phyloP scores from a whole-genome alignment of 2,888 invertebrate species.

The Acleris emargana region DNA sequence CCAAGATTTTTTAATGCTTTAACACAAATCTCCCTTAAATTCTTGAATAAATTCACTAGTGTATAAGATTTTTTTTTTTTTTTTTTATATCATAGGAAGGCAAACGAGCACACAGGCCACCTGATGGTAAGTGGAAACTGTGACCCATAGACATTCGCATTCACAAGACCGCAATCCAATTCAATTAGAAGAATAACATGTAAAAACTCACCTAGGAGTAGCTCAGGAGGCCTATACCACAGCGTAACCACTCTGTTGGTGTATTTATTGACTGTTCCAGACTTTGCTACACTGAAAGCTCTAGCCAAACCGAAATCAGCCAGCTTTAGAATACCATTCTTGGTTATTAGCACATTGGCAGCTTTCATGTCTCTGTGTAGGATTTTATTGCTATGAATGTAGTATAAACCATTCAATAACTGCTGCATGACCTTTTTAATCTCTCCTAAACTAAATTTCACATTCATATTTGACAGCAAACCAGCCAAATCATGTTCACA shows the following conservation, averaged over 20 bases:
- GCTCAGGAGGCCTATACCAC: conserved; percentile 92
- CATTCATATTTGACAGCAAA: conserved; percentile 95
- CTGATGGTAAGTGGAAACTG: no score
- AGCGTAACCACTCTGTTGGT: conserved; percentile 99
- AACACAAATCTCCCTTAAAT: no score
- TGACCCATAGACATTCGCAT: no score
- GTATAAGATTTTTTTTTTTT: no score
- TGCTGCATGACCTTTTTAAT: conserved; percentile 93
- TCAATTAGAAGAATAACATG: no score
- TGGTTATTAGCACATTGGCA: conserved; percentile 98
- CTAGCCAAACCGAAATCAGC: conserved; percentile 99
- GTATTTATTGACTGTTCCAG: conserved; percentile 91
- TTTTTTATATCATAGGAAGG: no score
- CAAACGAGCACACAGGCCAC: no score
- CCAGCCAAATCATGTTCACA: conserved; percentile 99
- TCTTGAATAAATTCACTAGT: no score
- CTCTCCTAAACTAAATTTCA: conserved; percentile 98
- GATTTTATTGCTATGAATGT: conserved; percentile 98
- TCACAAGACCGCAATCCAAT: no score
- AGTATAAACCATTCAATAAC: conserved; percentile 93
- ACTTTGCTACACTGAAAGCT: conserved; percentile 95
- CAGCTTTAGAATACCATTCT: conserved; percentile 95
- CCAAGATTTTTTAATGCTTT: no score
- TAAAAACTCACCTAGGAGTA: conserved; percentile 67
- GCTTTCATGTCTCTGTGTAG: conserved; percentile 99